Conservation (phyloP, 2,888 invertebrate species). For the Rhagium mordax region DNA sequence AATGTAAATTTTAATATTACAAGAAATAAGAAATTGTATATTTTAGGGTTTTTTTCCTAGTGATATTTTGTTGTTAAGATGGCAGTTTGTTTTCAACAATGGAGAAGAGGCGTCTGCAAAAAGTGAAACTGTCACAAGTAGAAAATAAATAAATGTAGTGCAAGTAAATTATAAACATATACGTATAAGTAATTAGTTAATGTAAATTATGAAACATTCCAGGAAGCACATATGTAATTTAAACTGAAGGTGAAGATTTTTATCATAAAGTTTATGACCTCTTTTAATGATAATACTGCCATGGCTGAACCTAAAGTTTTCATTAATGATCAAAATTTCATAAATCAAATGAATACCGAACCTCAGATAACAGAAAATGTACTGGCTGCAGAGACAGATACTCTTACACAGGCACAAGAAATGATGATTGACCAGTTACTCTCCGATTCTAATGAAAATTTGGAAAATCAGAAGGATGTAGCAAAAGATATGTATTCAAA, state of each 20-base stretch:
- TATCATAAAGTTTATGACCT: constrained; percentile 46
- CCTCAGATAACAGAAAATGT: constrained; percentile 35
- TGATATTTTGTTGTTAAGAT: neutral
- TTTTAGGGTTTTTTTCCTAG: neutral
- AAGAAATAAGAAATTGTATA: neutral
- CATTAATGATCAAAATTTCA: constrained; percentile 56
- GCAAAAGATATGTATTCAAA: constrained; percentile 44
- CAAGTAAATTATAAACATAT: neutral
- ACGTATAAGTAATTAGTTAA: neutral
- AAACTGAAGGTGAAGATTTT: constrained; percentile 34
- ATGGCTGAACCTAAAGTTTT: constrained; percentile 60
- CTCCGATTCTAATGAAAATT: constrained; percentile 33
- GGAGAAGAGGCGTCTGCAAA: constrained; percentile 49
- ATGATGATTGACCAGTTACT: constrained; percentile 52
- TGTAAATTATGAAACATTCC: neutral
- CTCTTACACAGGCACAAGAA: constrained; percentile 43
- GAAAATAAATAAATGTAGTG: constrained; percentile 47
- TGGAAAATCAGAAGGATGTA: constrained; percentile 48
- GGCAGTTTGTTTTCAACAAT: constrained; percentile 27
- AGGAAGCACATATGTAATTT: neutral
- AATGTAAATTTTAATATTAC: neutral
- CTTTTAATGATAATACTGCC: constrained; percentile 39
- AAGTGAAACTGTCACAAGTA: constrained; percentile 47
- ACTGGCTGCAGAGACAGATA: constrained; percentile 33
- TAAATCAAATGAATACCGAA: constrained; percentile 40